Evolutionary conservation across 2,888 invertebrate genomes (phyloP).

Genomic region (Lasioglossum malachurum): DNA sequence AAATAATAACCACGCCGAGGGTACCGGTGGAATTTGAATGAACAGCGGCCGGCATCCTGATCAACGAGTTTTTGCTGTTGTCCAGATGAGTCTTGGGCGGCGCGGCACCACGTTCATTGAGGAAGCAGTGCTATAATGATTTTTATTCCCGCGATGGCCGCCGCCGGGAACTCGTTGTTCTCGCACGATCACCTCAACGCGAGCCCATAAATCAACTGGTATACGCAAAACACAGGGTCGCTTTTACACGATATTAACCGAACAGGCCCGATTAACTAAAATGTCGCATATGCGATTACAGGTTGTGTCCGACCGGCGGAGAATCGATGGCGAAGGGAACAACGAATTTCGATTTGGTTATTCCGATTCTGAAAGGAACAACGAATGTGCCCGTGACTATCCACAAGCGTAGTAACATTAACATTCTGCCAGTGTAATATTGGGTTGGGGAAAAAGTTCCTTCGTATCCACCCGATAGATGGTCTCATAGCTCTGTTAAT

Average conservation of each 20-base stretch:
- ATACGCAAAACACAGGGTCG: slow-evolving; percentile 36
- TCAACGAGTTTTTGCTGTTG: slow-evolving; percentile 13
- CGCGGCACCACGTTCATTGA: background rate
- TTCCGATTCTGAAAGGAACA: background rate
- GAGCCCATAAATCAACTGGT: slow-evolving; percentile 37
- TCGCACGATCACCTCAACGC: slow-evolving; percentile 21
- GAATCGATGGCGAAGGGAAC: background rate
- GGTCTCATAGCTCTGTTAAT: too few relatives aligned
- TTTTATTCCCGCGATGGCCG: slow-evolving; percentile 33
- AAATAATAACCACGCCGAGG: background rate
- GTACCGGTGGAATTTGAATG: slow-evolving; percentile 1
- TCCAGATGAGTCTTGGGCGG: background rate
- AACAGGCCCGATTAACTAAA: slow-evolving; percentile 42
- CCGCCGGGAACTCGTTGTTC: slow-evolving; percentile 14
- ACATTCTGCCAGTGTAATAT: background rate
- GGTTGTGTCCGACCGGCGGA: background rate
- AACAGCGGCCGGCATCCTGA: background rate
- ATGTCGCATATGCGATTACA: slow-evolving; percentile 49
- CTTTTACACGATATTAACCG: slow-evolving; percentile 52
- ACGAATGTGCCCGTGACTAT: background rate
- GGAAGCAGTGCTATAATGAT: slow-evolving; percentile 18
- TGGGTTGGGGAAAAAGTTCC: too few relatives aligned
- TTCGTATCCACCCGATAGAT: too few relatives aligned
- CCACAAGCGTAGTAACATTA: background rate
- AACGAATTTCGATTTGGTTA: background rate